Base-by-base conservation (phyloP, 2,113 vertebrate species). In the Podiceps cristatus region DNA sequence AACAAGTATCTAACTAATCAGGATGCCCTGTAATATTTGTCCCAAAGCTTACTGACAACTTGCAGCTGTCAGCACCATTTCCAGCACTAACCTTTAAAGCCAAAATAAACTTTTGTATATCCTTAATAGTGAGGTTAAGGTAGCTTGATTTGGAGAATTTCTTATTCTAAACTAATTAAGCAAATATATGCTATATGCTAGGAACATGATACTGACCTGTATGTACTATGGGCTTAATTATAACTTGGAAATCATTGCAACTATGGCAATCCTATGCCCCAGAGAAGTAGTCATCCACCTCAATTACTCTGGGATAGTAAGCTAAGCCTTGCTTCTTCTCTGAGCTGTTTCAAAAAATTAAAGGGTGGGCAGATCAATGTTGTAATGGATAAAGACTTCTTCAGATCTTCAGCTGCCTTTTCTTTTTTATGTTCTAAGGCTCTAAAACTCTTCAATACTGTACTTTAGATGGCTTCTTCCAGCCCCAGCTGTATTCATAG, bases 61-160 rank as follows among this genome's bases (percentile, higher is more conserved):
- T 85, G 92, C 60, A 85, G 86, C 86, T 89, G 92, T 89, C 73
- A 79, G 74, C 47, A 68, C 74, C 74, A 55, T 79, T 85, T 79
- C 74, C 73, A 85, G 74, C 55, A 60, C 79, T 67, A 89, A 79
- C 67, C 74, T 79, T 67, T 56, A 73, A 74, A 73, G 73, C 47
- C 4, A 3, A 89, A 79, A 67, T 56, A 68, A 78, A 85, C 60
- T n/a, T 79, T 49, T 55, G 31, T 50, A 44, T 18, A 15, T 42
- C 25, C 7, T 4, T 62, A 74, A 62, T 15, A 56, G 29, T 62
- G 59, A 79, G n/a, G 10, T 62, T 85, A 55, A 93, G 18, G 47
- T 68, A 85, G 80, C n/a, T 37, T 74, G 47, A 88, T 45, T 13
- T 60, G 62, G 37, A 64, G n/a, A 53, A 81, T 58, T 69, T 81